Evolutionary conservation across 2,797 vertebrate species (phyloP), one percentile per base, ranked within the genome.

Genomic region (Enteromius mattozi): DNA sequence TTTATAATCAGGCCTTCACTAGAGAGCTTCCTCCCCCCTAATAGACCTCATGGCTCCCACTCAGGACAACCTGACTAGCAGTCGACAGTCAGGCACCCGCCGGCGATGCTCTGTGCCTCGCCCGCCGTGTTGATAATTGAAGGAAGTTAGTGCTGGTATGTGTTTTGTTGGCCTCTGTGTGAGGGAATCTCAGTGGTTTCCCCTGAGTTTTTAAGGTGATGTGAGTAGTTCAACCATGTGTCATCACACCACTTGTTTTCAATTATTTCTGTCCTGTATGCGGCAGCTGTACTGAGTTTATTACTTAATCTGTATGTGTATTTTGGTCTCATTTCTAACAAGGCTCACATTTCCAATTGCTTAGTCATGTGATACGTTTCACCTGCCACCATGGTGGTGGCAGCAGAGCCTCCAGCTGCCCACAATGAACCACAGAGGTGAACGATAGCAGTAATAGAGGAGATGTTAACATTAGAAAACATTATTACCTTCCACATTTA

Each of bases 1-100:
- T 83, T 66, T 88, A 82, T 82, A 86, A 86, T 87, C 82, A 83
- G 71, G 69, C 86, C 71, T 81, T 88, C 80, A 80, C 76, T 86
- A 65, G 63, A 87, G 80, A 77, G 88, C 85, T 83, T 86, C 79
- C 86, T 89, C 71, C 84, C 76, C 21, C 77, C 61, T 76, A 78
- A 83, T 74, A 82, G 82, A 87, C 84, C 85, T 85, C 83, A 85
- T 37, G 49, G 63, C 74, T 89, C 33, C 14, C 65, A 72, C 63
- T 78, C 84, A 56, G 78, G 66, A 72, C 9, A 3, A 69, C 70
- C 19, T 27, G 75, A 65, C 77, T 74, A 59, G 40, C 78, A 66
- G 71, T 84, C 54, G 51, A 80, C 66, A 30, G 54, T 83, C 69
- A 56, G 66, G 68, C 80, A 56, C 27, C 8, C 47, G 35, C 56